Evolutionary conservation across 2,113 vertebrate genomes (phyloP), one percentile per base, ranked within the genome.

Genomic region (Ailurus styani): DNA sequence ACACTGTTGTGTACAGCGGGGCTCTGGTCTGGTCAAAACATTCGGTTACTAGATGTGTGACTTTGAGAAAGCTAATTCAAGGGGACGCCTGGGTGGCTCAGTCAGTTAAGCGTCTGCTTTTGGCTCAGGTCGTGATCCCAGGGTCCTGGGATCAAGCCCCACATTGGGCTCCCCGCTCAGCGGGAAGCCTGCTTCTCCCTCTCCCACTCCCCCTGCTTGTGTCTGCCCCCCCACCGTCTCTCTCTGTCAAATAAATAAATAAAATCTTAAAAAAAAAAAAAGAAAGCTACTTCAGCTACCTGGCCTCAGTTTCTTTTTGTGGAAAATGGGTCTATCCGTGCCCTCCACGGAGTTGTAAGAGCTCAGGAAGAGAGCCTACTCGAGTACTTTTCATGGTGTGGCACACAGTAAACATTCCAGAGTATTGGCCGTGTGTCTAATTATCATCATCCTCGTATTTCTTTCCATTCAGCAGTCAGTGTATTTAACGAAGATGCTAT

Each of bases 221-320:
- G n/a, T n/a, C n/a, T n/a, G n/a, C n/a, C n/a, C n/a, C n/a, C n/a
- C n/a, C n/a, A n/a, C n/a, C n/a, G n/a, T n/a, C n/a, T n/a, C n/a
- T n/a, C n/a, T n/a, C n/a, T n/a, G n/a, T n/a, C n/a, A n/a, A n/a
- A n/a, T n/a, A n/a, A n/a, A n/a, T n/a, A n/a, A n/a, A n/a, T n/a
- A n/a, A n/a, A n/a, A n/a, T n/a, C n/a, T n/a, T n/a, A n/a, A n/a
- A n/a, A n/a, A n/a, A n/a, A n/a, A n/a, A n/a, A n/a, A n/a, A n/a
- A 95, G 78, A 89, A 93, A 93, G n/a, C 89, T 86, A 68, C 54
- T 47, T 95, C 87, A 86, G 31, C 66, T 70, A 37, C 87, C n/a
- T 97, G 72, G 23, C 57, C 94, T 94, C 82, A 81, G 42, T 77
- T 97, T 97, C 29, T 90, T 90, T 90, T 88, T 88, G 57, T 91